phyloP scores from a whole-genome alignment of 2,888 invertebrate species.

The Drosophila vallismaia region DNA sequence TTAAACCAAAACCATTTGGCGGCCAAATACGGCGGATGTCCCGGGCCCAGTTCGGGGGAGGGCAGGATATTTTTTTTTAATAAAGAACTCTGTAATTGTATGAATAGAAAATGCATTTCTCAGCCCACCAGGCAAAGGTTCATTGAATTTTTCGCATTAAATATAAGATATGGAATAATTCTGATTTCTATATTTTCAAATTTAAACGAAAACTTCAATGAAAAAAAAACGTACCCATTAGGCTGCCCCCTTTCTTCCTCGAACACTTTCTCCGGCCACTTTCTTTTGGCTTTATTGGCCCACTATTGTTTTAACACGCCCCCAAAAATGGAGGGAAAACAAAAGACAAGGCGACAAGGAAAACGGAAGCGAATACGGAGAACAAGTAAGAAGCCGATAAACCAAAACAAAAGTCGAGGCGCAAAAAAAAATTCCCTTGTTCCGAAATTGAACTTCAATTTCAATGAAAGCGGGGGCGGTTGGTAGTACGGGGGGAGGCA shows the following conservation, averaged over 20 bases:
- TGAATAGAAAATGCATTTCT: not conserved
- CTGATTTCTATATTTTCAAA: no score
- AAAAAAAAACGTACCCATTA: not conserved
- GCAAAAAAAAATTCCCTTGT: constrained; percentile 29
- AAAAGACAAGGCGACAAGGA: constrained; percentile 25
- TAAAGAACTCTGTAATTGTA: not conserved
- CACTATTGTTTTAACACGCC: constrained; percentile 53
- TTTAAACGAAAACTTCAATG: not conserved
- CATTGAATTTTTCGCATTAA: no score
- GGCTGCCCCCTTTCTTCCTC: no score
- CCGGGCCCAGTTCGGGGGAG: no score
- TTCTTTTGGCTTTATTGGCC: constrained; percentile 19
- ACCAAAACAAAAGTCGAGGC: constrained; percentile 34
- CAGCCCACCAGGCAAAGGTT: no score
- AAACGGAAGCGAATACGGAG: constrained; percentile 19
- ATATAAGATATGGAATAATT: no score
- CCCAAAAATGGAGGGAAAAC: constrained; percentile 37
- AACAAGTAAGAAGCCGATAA: constrained; percentile 20
- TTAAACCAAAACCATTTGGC: constrained; percentile 71
- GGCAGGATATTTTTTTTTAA: not conserved
- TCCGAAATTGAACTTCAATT: constrained; percentile 47
- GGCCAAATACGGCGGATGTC: constrained; percentile 28
- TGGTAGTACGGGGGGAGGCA: not conserved
- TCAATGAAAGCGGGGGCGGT: constrained; percentile 26
- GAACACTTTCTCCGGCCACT: constrained; percentile 1